Evolutionary conservation across 2,797 vertebrate species (phyloP).

Genomic region (Cyprinella venusta): DNA sequence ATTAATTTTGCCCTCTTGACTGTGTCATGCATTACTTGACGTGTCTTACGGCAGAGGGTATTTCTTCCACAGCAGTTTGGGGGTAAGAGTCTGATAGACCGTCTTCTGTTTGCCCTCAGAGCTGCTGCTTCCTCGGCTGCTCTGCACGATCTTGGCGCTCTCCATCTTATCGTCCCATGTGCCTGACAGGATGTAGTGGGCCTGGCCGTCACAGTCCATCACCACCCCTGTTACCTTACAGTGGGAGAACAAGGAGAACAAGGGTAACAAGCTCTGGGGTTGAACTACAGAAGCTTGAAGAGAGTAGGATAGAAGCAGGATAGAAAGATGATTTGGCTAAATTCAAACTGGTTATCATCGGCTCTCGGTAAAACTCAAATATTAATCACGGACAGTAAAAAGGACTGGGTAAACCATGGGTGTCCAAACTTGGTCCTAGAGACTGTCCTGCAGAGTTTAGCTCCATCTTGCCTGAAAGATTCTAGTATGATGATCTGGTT

Average conservation of each 20-base stretch:
- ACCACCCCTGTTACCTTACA: slow-evolving; percentile 93
- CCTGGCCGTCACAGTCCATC: slow-evolving; percentile 82
- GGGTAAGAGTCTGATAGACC: slow-evolving; percentile 80
- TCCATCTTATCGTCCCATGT: slow-evolving; percentile 99
- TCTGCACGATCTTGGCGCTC: slow-evolving; percentile 85
- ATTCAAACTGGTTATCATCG: neutral
- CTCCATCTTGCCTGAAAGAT: too few relatives aligned
- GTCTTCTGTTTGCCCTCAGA: slow-evolving; percentile 86
- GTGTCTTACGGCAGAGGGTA: slow-evolving; percentile 88
- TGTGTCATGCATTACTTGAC: neutral
- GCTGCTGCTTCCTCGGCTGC: slow-evolving; percentile 81
- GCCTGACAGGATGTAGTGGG: slow-evolving; percentile 90
- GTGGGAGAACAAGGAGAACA: slow-evolving; percentile 16
- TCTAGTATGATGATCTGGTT: too few relatives aligned
- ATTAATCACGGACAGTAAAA: neutral
- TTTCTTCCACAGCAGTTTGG: slow-evolving; percentile 93
- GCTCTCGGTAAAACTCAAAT: neutral
- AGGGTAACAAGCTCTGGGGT: slow-evolving; percentile 26
- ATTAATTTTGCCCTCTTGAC: neutral
- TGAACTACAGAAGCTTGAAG: slow-evolving; percentile 33
- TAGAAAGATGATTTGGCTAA: slow-evolving; percentile 10
- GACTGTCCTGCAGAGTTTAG: neutral
- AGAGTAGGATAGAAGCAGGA: neutral
- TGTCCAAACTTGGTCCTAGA: neutral
- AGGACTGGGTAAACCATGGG: neutral